Evolutionary conservation across 2,797 vertebrate genomes (phyloP).

Genomic region (Chromobotia macracanthus): DNA sequence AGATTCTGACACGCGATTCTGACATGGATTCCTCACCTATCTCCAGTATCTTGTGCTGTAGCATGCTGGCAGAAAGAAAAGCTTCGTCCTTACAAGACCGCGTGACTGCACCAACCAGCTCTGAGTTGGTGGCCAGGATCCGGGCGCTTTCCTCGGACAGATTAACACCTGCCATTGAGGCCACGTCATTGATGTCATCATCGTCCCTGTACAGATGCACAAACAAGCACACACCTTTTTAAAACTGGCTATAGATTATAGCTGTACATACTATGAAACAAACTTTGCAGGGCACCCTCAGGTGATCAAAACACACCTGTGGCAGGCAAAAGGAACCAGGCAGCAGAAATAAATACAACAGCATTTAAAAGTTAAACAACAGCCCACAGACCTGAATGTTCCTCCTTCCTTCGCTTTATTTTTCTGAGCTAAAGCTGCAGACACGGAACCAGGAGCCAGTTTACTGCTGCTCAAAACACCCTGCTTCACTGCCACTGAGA

Average conservation of each 20-base stretch:
- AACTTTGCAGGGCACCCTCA: not conserved
- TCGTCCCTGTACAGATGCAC: slow-evolving; percentile 83
- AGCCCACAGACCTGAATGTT: slow-evolving; percentile 87
- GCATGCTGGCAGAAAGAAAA: slow-evolving; percentile 84
- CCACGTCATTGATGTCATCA: slow-evolving; percentile 97
- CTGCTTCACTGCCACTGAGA: slow-evolving; percentile 84
- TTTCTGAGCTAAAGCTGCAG: slow-evolving; percentile 82
- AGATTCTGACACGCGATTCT: not conserved
- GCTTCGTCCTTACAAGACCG: slow-evolving; percentile 95
- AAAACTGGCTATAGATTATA: not conserved
- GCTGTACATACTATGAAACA: no score
- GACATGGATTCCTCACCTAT: slow-evolving; percentile 79
- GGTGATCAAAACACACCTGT: not conserved
- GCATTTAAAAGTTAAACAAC: not conserved
- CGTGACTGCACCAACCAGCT: slow-evolving; percentile 90
- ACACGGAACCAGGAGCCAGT: slow-evolving; percentile 78
- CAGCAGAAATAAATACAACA: not conserved
- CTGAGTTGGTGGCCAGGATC: slow-evolving; percentile 94
- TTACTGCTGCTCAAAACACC: slow-evolving; percentile 81
- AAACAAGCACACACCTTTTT: not conserved
- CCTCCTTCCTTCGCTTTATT: slow-evolving; percentile 91
- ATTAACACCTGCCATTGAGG: slow-evolving; percentile 98
- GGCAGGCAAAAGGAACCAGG: not conserved
- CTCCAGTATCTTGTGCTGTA: slow-evolving; percentile 92
- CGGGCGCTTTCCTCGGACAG: slow-evolving; percentile 94